Evolutionary conservation across 2,113 vertebrate species (phyloP).

Genomic region (Romanogobio albipinnatus): DNA sequence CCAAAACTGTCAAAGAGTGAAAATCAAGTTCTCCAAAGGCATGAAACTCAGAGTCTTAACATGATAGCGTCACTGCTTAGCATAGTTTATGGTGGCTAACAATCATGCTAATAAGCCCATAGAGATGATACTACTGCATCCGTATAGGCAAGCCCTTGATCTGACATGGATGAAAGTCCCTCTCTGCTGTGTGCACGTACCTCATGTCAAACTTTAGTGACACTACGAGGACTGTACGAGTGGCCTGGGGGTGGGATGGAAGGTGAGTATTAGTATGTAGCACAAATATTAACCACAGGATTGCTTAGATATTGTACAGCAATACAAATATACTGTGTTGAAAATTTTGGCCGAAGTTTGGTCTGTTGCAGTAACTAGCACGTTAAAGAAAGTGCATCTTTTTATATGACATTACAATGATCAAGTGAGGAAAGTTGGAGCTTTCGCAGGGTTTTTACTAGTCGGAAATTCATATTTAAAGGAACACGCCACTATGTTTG

Average conservation of each 20-base stretch:
- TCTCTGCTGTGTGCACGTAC: conserved; percentile 50
- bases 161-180: conserved; percentile 13
- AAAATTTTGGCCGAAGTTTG: neutral
- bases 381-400: neutral
- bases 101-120: conserved; percentile 25
- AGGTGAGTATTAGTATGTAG: conserved; percentile 57
- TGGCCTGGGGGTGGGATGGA: conserved; percentile 62
- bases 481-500: too few relatives aligned
- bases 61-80: neutral
- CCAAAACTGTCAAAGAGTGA: neutral
- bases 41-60: conserved; percentile 24
- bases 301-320: conserved; percentile 19
- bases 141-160: conserved; percentile 9
- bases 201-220: conserved; percentile 64
- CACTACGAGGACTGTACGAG: conserved; percentile 60
- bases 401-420: neutral
- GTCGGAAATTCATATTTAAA: neutral
- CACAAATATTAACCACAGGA: conserved; percentile 58
- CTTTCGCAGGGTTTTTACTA: neutral
- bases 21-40: neutral
- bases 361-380: neutral
- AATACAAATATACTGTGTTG: conserved; percentile 31
- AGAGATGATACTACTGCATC: neutral
- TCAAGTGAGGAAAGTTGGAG: neutral
- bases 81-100: neutral